A percentile compares a stretch with the other conserved stretches of the same genome.
Conservation (phyloP, 2,797 vertebrate genomes). For the Darevskia mixta region DNA sequence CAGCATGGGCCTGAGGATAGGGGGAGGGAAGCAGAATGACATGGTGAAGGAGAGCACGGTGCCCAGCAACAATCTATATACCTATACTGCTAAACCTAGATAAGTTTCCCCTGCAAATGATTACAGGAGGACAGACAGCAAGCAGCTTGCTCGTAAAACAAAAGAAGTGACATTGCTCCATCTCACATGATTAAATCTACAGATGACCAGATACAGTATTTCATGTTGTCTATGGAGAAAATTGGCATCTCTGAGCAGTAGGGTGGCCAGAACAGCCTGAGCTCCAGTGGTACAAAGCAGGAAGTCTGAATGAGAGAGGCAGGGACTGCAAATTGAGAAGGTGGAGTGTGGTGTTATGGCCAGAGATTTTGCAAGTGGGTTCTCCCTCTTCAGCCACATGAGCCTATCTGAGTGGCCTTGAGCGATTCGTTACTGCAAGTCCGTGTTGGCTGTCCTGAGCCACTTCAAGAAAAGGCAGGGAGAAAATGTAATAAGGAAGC, state of each 20-base stretch:
- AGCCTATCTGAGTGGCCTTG: not conserved
- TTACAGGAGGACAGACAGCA: not conserved
- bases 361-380: not conserved
- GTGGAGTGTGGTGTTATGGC: not conserved
- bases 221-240: not conserved
- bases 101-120: not conserved
- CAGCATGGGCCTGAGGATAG: conserved; percentile 37
- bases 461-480: not conserved
- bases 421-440: not conserved
- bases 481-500: not conserved
- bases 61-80: conserved; percentile 27
- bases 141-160: conserved; percentile 25
- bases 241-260: not conserved
- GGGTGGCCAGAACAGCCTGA: not conserved
- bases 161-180: conserved; percentile 31
- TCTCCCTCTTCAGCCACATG: not conserved
- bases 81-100: not conserved
- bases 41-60: conserved; percentile 5
- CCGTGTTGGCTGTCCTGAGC: too few relatives aligned
- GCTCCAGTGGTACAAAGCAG: accelerated
- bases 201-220: not conserved
- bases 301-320: not conserved
- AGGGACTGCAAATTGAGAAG: not conserved
- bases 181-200: conserved; percentile 24
- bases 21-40: conserved; percentile 47